Conservation (phyloP, 2,113 vertebrate species). For the Rhinolophus sinicus region DNA sequence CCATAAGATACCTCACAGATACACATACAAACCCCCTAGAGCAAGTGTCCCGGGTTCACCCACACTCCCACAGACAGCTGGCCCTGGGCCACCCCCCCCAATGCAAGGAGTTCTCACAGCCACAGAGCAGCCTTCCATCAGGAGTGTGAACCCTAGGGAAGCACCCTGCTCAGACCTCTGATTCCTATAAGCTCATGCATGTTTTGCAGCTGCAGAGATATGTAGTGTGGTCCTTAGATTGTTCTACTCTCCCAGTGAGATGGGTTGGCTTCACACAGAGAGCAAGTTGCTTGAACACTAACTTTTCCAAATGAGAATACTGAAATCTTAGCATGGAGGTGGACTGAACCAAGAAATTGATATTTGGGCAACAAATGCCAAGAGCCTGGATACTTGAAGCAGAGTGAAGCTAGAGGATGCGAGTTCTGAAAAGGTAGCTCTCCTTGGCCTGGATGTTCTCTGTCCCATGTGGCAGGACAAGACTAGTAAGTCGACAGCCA, state of each 20-base stretch:
- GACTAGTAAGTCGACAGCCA: neutral
- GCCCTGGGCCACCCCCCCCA: neutral
- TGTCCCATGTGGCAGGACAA: neutral
- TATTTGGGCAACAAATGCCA: neutral
- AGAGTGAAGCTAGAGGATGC: neutral
- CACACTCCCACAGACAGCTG: neutral
- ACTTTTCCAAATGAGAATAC: neutral
- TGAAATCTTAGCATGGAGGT: neutral
- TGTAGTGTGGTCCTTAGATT: neutral
- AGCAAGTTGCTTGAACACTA: neutral
- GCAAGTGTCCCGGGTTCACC: neutral
- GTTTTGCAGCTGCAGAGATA: neutral
- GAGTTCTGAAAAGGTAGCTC: neutral
- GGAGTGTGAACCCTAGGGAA: neutral
- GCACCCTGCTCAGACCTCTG: neutral
- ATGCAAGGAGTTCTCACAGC: neutral
- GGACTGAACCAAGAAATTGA: neutral
- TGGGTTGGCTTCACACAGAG: slow-evolving; percentile 32
- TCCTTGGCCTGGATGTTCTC: neutral
- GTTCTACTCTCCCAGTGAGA: neutral
- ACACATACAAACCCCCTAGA: neutral
- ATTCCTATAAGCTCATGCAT: neutral
- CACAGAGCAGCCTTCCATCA: neutral
- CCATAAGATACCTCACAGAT: neutral
- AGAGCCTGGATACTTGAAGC: neutral